A percentile compares a stretch with the other conserved stretches of the same genome.
Evolutionary conservation across 1,140 invertebrate genomes (phyloP).

Genomic region (Trichonephila clavipes): DNA sequence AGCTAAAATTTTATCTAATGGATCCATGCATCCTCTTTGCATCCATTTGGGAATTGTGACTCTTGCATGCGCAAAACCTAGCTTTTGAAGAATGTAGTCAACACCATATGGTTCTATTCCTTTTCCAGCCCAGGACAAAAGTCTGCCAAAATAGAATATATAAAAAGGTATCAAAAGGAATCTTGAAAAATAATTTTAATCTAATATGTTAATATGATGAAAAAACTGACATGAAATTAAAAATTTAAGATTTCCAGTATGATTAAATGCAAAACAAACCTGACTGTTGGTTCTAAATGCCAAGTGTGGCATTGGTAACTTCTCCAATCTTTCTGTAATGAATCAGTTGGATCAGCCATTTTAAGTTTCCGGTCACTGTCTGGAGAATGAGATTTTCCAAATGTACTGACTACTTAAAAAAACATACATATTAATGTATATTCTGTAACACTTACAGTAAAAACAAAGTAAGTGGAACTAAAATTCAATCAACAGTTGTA

Average conservation of each 20-base stretch:
- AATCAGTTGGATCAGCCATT: conserved; percentile 80
- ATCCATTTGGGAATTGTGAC: conserved; percentile 99
- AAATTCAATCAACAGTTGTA: conserved; percentile 7
- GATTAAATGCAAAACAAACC: conserved; percentile 83
- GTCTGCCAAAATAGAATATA: conserved; percentile 82
- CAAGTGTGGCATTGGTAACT: conserved; percentile 97
- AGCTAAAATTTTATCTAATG: conserved; percentile 90
- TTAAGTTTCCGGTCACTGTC: conserved; percentile 80
- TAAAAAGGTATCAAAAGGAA: neutral
- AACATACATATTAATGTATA: conserved; percentile 17
- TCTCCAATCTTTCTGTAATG: conserved; percentile 91
- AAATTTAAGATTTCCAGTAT: neutral
- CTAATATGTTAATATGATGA: neutral
- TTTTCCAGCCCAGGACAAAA: conserved; percentile 96
- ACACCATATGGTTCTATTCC: conserved; percentile 98
- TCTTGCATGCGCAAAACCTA: conserved; percentile 97
- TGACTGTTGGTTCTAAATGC: conserved; percentile 98
- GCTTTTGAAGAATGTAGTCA: conserved; percentile 97
- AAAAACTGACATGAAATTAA: neutral
- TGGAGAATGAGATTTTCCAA: conserved; percentile 79
- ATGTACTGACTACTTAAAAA: conserved; percentile 58
- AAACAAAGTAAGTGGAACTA: conserved; percentile 52
- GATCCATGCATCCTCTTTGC: conserved; percentile 98
- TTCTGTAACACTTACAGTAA: neutral
- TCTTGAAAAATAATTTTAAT: neutral